Evolutionary conservation across 2,888 invertebrate genomes (phyloP).

Genomic region (Trachelus iudaicus): DNA sequence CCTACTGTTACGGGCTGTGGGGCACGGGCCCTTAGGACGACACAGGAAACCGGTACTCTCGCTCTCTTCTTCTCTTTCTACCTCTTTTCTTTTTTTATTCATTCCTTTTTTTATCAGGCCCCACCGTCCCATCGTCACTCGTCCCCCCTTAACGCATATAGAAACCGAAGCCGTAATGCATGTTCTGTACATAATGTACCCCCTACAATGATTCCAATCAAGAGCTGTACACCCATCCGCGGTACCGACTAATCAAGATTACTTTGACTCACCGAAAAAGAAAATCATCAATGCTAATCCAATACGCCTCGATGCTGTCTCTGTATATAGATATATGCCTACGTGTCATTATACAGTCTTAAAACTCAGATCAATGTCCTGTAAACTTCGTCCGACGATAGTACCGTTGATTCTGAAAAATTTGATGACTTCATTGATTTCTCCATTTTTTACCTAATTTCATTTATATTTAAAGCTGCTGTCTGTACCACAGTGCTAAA

Average conservation of each 20-base stretch:
- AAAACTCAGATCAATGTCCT: not conserved
- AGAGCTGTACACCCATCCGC: constrained; percentile 24
- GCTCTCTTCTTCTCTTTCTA: constrained; percentile 20
- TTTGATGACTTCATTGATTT: no score
- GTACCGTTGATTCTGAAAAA: not conserved
- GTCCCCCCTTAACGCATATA: not conserved
- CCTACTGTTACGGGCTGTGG: constrained; percentile 7
- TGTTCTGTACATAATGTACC: constrained; percentile 53
- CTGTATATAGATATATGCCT: not conserved
- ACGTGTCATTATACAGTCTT: not conserved
- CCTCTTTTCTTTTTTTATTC: constrained; percentile 9
- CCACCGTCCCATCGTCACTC: not conserved
- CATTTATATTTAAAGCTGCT: not conserved
- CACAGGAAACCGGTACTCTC: constrained; percentile 40
- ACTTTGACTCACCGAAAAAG: not conserved
- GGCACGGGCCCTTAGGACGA: constrained; percentile 25
- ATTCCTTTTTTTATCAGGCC: not conserved
- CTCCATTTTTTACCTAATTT: no score
- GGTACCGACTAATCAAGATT: constrained; percentile 7
- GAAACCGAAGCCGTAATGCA: constrained; percentile 18
- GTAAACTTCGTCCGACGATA: not conserved
- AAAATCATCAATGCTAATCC: not conserved
- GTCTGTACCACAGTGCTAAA: not conserved
- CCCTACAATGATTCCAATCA: constrained; percentile 59
- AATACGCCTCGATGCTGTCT: not conserved